Evolutionary conservation across 2,888 invertebrate species (phyloP), one percentile per base, ranked within the genome.

Genomic region (Cerastoderma edule): DNA sequence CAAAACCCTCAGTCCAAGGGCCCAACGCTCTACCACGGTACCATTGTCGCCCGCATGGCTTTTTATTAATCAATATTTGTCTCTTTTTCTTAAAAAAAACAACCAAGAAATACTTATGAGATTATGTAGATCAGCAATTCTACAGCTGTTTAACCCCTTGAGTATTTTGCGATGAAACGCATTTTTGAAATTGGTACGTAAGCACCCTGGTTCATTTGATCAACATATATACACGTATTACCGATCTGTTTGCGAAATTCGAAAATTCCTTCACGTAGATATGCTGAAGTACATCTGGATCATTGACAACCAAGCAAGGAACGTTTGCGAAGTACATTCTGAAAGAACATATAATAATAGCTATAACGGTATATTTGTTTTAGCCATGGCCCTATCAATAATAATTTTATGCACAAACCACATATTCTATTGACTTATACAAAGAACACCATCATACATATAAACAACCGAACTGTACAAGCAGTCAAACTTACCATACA

Each of bases 231-330:
- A 44, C 71, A 64, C 8, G 16, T 13, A 16, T 74, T 78, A 76
- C 80, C 53, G 46, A 35, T 69, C 83, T 75, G 63, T 77, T 67
- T 54, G 74, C 64, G 35, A 83, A 83, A 35, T 65, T 71, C 3
- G 73, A 57, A 35, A 83, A 83, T 5, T 83, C 78, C 48, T 80
- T 83, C 2, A 83, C 75, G 13, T 75, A 53, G 33, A 83, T 71
- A 4, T 76, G 66, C 33, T 75, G 75, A 0, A 80, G 39, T 27
- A 83, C 76, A 0, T 83, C 78, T 46, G 72, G 60, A 33, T 83
- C 83, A 10, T 63, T 46, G 8, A 83, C 68, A 0, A 70, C 30
- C 22, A 70, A 46, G 13, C 63, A 57, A 6, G 70, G 70, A 16
- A 19, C 22, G 57, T 63, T 70, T 2, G 63, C 60, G 13, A 70